Conservation (phyloP, 2,888 invertebrate genomes). For the Xestia ashworthii region DNA sequence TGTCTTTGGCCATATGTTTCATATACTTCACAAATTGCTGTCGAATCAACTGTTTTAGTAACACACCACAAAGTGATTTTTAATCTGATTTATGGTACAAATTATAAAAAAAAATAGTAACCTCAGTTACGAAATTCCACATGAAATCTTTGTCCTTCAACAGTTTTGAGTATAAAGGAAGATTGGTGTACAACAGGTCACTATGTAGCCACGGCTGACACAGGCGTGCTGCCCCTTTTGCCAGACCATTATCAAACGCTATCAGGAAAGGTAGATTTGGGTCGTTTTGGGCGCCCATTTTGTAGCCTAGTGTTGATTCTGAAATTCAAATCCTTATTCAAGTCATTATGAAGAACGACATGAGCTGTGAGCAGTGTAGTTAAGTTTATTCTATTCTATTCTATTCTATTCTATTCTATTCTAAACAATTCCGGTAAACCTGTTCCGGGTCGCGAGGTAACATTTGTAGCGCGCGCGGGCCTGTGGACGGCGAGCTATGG, state of each 20-base stretch:
- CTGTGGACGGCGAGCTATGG: too few relatives aligned
- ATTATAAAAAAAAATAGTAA: slow-evolving; percentile 12
- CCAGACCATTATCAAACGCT: slow-evolving; percentile 56
- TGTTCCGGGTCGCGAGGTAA: too few relatives aligned
- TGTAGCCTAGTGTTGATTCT: slow-evolving; percentile 65
- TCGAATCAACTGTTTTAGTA: background rate
- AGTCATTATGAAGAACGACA: background rate
- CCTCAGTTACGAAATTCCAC: slow-evolving; percentile 62
- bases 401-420: too few relatives aligned
- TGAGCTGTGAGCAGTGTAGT: too few relatives aligned
- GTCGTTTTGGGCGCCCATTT: slow-evolving; percentile 55
- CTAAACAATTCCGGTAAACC: too few relatives aligned
- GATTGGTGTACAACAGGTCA: slow-evolving; percentile 62
- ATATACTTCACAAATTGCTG: background rate
- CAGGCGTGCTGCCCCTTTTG: slow-evolving; percentile 48
- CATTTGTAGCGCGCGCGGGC: too few relatives aligned
- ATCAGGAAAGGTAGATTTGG: slow-evolving; percentile 58
- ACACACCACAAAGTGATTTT: background rate
- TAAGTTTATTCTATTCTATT: too few relatives aligned
- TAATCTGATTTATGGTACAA: background rate
- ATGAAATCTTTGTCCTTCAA: slow-evolving; percentile 39
- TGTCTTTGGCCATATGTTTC: background rate
- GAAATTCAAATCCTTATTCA: slow-evolving; percentile 21
- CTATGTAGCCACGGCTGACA: slow-evolving; percentile 69
- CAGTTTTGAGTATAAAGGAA: slow-evolving; percentile 47